Percentiles rank a stretch among this genome's conserved stretches.
Conservation (phyloP, 2,797 vertebrate species). For the Periparus ater region DNA sequence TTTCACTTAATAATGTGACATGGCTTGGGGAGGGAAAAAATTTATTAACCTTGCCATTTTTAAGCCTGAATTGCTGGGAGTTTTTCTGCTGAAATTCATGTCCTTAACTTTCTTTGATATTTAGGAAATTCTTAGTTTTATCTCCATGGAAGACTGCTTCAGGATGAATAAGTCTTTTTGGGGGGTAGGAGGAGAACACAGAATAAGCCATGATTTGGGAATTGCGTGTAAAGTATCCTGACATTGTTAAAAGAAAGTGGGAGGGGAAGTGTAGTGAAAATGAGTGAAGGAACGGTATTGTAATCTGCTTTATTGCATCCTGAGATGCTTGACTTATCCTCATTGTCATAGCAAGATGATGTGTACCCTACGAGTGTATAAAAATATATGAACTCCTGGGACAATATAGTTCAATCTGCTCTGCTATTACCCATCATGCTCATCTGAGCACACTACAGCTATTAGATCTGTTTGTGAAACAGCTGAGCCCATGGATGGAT, state of each 20-base stretch:
- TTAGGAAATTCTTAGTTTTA: constrained; percentile 1
- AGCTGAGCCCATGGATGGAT: constrained; percentile 66
- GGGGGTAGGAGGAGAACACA: rapidly evolving
- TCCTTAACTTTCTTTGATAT: constrained; percentile 1
- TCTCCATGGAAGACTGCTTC: neutral
- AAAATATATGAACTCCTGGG: constrained; percentile 76
- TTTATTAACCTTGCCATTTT: constrained; percentile 35
- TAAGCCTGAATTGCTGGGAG: neutral
- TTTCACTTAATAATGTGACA: constrained; percentile 55
- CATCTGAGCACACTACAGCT: constrained; percentile 68
- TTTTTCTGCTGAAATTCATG: neutral
- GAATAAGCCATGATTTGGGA: neutral
- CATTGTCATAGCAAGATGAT: constrained; percentile 69
- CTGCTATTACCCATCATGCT: constrained; percentile 71
- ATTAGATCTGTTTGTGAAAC: constrained; percentile 70
- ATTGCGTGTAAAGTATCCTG: constrained; percentile 9
- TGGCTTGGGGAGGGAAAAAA: constrained; percentile 28
- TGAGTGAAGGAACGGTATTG: constrained; percentile 59
- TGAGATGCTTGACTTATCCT: constrained; percentile 70
- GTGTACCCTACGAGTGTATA: constrained; percentile 68
- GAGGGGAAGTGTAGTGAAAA: constrained; percentile 53
- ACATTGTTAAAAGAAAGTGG: constrained; percentile 50
- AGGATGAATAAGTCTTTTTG: neutral
- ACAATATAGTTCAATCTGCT: constrained; percentile 71
- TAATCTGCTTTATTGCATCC: constrained; percentile 69